Conservation (phyloP, 2,797 vertebrate species). For the Hozukius guyotensis region DNA sequence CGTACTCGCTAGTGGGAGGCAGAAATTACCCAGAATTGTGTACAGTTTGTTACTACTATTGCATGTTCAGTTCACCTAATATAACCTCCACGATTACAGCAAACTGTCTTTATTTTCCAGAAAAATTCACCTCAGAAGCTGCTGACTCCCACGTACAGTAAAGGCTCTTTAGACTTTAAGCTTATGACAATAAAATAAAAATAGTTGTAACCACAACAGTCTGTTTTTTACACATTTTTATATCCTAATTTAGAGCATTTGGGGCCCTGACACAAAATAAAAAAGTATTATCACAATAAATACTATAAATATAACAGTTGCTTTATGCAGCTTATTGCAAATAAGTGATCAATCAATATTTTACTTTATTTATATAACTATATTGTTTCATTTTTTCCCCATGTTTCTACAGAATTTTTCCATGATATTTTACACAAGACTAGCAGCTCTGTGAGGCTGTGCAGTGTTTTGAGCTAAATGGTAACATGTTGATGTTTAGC, state of each 20-base stretch:
- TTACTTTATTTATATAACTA: background rate
- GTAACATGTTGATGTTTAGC: background rate
- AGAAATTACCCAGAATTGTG: background rate
- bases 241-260: background rate
- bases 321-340: background rate
- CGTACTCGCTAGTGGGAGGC: background rate
- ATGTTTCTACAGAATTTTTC: background rate
- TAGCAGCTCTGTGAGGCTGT: background rate
- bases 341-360: background rate
- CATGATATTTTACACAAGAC: background rate
- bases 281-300: background rate
- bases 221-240: background rate
- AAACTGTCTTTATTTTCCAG: background rate
- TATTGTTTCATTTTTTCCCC: background rate
- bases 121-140: background rate
- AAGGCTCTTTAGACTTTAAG: background rate
- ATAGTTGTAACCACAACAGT: background rate
- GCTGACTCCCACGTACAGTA: background rate
- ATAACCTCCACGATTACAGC: background rate
- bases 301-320: background rate
- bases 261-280: background rate
- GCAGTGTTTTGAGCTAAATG: background rate
- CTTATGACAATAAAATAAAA: background rate
- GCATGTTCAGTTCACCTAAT: background rate
- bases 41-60: background rate